A percentile compares a stretch with the other conserved stretches of the same genome.
Evolutionary conservation across 2,113 vertebrate genomes (phyloP).

Genomic region (Boulengeromyrus knoepffleri): DNA sequence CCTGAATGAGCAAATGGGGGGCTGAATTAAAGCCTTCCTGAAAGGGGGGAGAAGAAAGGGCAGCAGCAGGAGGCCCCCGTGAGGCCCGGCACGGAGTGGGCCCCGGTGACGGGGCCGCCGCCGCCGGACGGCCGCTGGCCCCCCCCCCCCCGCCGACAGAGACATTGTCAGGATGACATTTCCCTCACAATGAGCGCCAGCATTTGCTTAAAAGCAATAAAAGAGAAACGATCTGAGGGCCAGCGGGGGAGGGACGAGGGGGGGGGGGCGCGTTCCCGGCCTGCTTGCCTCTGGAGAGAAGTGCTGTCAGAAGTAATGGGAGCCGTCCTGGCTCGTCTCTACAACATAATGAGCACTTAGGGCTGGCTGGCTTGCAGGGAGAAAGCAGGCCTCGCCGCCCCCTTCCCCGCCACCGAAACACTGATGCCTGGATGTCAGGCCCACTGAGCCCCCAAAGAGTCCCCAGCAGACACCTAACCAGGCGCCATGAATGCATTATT

Average conservation of each 20-base stretch:
- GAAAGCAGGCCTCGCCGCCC: not conserved
- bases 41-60: constrained; percentile 11
- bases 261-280: constrained; percentile 59
- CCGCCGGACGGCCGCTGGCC: constrained; percentile 25
- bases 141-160: constrained; percentile 62
- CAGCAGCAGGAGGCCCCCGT: constrained; percentile 14
- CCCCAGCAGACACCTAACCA: not conserved
- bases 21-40: constrained; percentile 24
- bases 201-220: constrained; percentile 79
- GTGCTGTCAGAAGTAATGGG: constrained; percentile 79
- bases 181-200: constrained; percentile 57
- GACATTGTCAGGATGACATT: constrained; percentile 78
- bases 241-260: constrained; percentile 48
- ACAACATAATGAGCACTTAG: constrained; percentile 17
- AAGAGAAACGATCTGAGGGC: constrained; percentile 75
- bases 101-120: constrained; percentile 35
- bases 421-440: not conserved
- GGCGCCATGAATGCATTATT: not conserved
- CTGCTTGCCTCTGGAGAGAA: constrained; percentile 73
- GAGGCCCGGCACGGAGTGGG: constrained; percentile 13
- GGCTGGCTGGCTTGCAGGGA: not conserved
- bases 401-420: not conserved
- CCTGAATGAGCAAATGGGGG: constrained; percentile 21
- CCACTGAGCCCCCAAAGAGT: not conserved
- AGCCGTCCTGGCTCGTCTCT: constrained; percentile 27